These are phyloP conservation scores for Cataglyphis albicans DNA, from an alignment of 2,888 invertebrate genomes.

Conservation along the genomic window DNA sequence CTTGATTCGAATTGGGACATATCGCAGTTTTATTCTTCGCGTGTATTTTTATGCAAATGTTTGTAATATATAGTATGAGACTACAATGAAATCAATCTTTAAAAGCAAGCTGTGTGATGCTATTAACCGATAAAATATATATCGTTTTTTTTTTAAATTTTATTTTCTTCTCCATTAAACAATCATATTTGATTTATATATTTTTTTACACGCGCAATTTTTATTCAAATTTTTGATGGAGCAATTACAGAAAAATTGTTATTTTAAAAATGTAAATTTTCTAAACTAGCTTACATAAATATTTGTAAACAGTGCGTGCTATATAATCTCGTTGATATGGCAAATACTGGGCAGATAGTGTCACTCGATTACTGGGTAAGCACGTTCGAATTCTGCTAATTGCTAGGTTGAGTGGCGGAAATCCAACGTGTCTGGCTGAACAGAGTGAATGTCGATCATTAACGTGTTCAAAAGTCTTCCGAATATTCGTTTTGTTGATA, in stretches of 20 bases:
- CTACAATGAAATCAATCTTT: conserved; percentile 3
- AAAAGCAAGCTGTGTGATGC: not conserved
- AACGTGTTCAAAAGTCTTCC: conserved; percentile 79
- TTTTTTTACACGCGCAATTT: not conserved
- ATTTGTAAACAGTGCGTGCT: not conserved
- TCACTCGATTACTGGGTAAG: conserved; percentile 74
- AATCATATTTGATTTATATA: conserved; percentile 5
- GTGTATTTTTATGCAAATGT: conserved; percentile 37
- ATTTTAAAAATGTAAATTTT: not conserved
- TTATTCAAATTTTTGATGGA: not conserved
- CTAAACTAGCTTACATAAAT: conserved; percentile 12
- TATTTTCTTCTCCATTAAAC: conserved; percentile 12
- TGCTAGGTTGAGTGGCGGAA: conserved; percentile 81
- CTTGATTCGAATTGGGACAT: conserved; percentile 40
- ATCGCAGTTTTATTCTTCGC: conserved; percentile 29
- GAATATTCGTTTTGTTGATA: conserved; percentile 62
- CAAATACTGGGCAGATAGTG: conserved; percentile 69
- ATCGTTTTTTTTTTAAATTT: not conserved
- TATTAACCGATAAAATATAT: conserved; percentile 8
- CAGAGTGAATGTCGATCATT: conserved; percentile 79
- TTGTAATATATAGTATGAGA: conserved; percentile 17
- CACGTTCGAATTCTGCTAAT: conserved; percentile 82
- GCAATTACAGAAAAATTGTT: not conserved
- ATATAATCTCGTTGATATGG: conserved; percentile 38
- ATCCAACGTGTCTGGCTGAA: conserved; percentile 75